Evolutionary conservation across 2,797 vertebrate genomes (phyloP), one percentile per base, ranked within the genome.

Genomic region (Spea hammondii): DNA sequence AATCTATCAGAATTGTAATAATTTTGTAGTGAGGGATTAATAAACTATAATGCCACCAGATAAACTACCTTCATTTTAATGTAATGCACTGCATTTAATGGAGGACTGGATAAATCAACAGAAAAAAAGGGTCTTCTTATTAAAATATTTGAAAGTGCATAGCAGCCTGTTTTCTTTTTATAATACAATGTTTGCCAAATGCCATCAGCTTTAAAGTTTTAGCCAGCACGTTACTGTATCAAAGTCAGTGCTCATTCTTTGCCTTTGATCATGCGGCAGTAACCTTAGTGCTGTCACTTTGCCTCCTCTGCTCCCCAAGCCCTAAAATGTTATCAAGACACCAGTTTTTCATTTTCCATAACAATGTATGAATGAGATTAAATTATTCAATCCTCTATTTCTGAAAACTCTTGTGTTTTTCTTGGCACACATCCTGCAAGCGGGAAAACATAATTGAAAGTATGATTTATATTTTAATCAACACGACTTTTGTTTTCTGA

Each of bases 381-480:
- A 59, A 72, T 44, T 71, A 72, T 59, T 74, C 32, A 53, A 59
- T 66, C 57, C 73, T 66, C 46, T 53, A 60, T 79, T 74, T 72
- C 55, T 55, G 5, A 79, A 74, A 12, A 10, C 67, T 17, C 55
- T 32, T 59, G 45, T 48, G 65, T 78, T 79, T 64, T 70, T 70
- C 78, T 70, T 79, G 78, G 78, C 71, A 79, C 13, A n/a, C 64
- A 53, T 74, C 54, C 66, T 45, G 17, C 60, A 74, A 62, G 17
- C 74, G 55, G 69, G 57, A 79, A 79, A 74, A 74, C 74, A 11
- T 74, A 74, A 79, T 64, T 69, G 53, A 69, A 74, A 64, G 59
- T 74, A 67, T 74, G 65, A 74, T 74, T 79, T 79, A 72, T 79
- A 70, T 59, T 79, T 74, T 69, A 65, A 79, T 73, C 65, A 74